phyloP scores from a whole-genome alignment of 2,113 vertebrate species.

The Tauraco erythrolophus region DNA sequence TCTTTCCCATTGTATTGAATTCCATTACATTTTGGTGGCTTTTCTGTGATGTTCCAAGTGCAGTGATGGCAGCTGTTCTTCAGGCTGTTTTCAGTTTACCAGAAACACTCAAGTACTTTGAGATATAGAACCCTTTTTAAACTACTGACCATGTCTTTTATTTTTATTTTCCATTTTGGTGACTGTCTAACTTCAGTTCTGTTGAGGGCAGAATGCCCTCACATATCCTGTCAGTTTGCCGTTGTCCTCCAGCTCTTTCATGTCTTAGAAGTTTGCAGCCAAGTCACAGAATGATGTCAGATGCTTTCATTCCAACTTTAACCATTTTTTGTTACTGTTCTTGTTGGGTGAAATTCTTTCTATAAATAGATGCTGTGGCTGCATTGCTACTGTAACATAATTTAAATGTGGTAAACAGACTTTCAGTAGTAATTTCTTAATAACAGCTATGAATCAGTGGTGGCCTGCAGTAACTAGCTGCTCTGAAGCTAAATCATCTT shows the following conservation, averaged over 20 bases:
- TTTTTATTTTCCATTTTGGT: background rate
- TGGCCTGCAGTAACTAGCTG: background rate
- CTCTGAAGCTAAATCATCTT: background rate
- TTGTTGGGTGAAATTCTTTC: background rate
- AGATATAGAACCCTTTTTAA: background rate
- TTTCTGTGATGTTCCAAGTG: background rate
- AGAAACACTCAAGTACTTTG: background rate
- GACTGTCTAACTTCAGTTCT: background rate
- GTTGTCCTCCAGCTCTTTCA: background rate
- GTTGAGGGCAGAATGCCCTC: background rate
- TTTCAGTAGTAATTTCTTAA: background rate
- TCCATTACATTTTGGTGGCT: background rate
- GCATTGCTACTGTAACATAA: background rate
- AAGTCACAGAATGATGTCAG: background rate
- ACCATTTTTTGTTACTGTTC: background rate
- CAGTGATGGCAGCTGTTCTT: background rate
- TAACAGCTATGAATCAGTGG: background rate
- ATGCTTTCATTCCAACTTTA: background rate
- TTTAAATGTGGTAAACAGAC: conserved; percentile 16
- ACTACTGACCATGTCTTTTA: background rate
- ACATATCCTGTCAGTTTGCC: background rate
- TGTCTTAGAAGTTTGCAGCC: background rate
- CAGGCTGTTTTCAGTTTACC: background rate
- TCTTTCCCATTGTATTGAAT: background rate
- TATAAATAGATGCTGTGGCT: conserved; percentile 10